Base-by-base conservation (phyloP, 37 sponge, comb jelly and placozoan species). In the Haliclona indistincta region DNA sequence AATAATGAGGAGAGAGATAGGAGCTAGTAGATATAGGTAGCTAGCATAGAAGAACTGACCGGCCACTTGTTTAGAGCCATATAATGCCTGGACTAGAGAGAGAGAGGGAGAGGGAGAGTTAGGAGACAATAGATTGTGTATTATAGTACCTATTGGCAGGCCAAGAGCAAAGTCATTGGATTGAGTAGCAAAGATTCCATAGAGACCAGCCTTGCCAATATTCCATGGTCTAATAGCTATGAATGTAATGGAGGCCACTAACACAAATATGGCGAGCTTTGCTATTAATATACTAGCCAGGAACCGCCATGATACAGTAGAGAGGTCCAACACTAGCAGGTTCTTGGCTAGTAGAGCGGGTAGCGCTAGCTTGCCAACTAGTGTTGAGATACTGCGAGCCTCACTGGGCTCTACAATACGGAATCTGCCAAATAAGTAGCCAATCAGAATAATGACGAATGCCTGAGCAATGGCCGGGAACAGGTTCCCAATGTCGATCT, bases 151-250 rank as follows among this genome's bases (percentile, higher is more conserved):
- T 34, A 89, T 75, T 30, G 90, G 90, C 25, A 89, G 41, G 11
- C 90, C 90, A 43, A 89, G 69, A 23, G 90, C 90, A 69, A 89
- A 80, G 65, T 89, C 90, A 43, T 89, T 89, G 20, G 90, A 84
- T 44, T 84, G 81, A 30, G 85, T 84, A 0, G 80, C 63, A 68
- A 89, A 84, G 26, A 89, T 84, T 0, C 82, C 90, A 69, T 70
- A 84, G 4, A 89, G 45, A 2, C 85, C 90, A 29, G 81, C 81
- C 44, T 56, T 77, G 2, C 81, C 90, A 36, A 78, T 36, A 55
- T 56, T 63, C 35, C 72, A 68, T 4, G 71, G 77, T 67, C 84
- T 52, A 1, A 70, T 74, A 11, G 84, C 23, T 0, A 80, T 35
- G 25, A 78, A 17, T 17, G 84, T 79, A 1, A 89, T 11, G 22